phyloP scores from a whole-genome alignment of 1,140 invertebrate genomes.

The Rhopalosiphum maidis region DNA sequence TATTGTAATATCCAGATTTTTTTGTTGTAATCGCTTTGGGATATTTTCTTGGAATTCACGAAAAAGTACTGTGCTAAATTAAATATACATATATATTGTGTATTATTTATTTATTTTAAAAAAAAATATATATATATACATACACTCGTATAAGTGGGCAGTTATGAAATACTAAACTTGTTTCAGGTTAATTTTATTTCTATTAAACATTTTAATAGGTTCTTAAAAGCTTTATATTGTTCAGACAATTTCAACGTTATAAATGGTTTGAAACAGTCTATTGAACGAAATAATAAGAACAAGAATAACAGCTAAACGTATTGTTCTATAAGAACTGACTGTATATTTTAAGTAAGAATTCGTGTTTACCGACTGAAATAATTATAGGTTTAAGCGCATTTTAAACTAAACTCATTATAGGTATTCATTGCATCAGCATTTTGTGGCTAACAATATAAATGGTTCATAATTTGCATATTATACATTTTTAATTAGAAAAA shows the following conservation, averaged over 20 bases:
- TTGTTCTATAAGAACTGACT: neutral
- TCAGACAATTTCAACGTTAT: neutral
- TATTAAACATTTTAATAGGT: neutral
- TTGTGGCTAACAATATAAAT: neutral
- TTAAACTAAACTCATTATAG: neutral
- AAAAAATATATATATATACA: neutral
- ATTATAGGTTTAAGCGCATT: neutral
- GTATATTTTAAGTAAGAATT: neutral
- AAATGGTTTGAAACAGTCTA: neutral
- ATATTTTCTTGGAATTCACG: neutral
- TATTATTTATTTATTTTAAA: neutral
- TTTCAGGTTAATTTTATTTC: neutral
- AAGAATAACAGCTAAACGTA: neutral
- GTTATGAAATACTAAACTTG: conserved; percentile 1
- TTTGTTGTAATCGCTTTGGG: neutral
- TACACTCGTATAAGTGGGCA: neutral
- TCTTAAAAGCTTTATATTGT: conserved; percentile 31
- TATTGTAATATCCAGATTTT: neutral
- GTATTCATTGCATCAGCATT: neutral
- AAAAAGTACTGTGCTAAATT: neutral
- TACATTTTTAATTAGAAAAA: neutral
- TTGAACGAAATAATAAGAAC: neutral
- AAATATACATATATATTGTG: neutral
- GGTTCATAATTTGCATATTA: neutral
- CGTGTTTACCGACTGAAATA: neutral